Percentiles rank a stretch among this genome's conserved stretches.
Evolutionary conservation across 2,113 vertebrate species (phyloP).

Genomic region (Toxostoma redivivum): DNA sequence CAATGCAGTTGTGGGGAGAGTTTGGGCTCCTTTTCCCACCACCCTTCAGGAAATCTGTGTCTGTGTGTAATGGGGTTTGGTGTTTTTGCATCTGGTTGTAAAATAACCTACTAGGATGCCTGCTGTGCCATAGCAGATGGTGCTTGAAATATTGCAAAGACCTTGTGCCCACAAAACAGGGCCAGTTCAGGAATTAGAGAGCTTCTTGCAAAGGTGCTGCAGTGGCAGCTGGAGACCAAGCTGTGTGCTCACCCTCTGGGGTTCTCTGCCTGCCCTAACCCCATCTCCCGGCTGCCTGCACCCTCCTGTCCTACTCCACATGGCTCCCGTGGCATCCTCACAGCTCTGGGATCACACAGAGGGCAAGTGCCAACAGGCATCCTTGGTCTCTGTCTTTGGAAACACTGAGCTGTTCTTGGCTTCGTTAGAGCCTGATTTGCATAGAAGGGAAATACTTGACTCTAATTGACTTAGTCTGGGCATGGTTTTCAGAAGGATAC

Average conservation of each 20-base stretch:
- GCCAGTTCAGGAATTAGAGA: not conserved
- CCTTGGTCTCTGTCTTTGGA: not conserved
- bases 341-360: not conserved
- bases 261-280: not conserved
- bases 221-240: not conserved
- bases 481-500: not conserved
- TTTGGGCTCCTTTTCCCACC: not conserved
- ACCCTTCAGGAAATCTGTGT: not conserved
- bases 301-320: not conserved
- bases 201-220: not conserved
- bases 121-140: not conserved
- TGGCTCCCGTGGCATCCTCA: accelerated
- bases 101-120: not conserved
- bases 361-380: not conserved
- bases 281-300: not conserved
- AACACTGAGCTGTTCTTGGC: not conserved
- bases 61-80: not conserved
- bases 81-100: not conserved
- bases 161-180: not conserved
- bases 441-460: not conserved
- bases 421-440: not conserved
- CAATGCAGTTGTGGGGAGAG: not conserved
- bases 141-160: not conserved
- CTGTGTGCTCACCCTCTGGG: not conserved
- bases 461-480: not conserved